Evolutionary conservation across 35 echinoderm and acorn worm species (phyloP), one percentile per base, ranked within the genome.

Genomic region (Eucidaris tribuloides): DNA sequence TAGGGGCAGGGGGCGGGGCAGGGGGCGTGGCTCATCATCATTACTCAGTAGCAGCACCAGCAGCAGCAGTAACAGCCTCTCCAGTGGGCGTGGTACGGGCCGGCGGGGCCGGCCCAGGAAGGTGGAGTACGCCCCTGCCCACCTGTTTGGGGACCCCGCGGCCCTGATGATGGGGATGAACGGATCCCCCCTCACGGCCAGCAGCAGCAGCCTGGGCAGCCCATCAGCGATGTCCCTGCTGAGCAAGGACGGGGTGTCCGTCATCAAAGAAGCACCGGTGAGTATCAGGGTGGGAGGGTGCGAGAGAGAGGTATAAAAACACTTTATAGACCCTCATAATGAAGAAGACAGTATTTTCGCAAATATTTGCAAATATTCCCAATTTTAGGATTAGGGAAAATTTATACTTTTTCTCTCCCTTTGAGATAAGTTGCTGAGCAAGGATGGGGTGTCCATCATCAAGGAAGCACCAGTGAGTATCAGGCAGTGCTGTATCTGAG

Each of bases 191-290:
- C 15, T 74, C n/a, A 6, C 3, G 0, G 68, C 68, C 5, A n/a
- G n/a, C n/a, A 44, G 68, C 35, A 74, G 35, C 68, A 74, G 68
- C 37, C 68, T 74, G 6, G 68, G 11, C 11, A 35, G 76, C 30
- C n/a, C 77, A 29, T 62, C 85, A 58, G 59, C 85, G 54, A 48
- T 60, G 57, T 35, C 27, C 31, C 76, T 88, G 7, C 28, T 62
- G 5, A n/a, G n/a, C n/a, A 80, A 65, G 55, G 85, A 88, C 22
- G 72, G 40, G 2, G 76, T 81, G 29, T 88, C 85, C 37, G 85
- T 88, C 77, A 88, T 88, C 52, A 88, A 81, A 18, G 58, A 80
- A 52, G 56, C 62, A 30, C 85, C 85, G 19, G 85, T 88, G 39
- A 79, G 85, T 88, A 23, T 2, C 29, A n/a, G 9, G n/a, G n/a